Evolutionary conservation across 2,113 vertebrate genomes (phyloP).

Genomic region (Hirundichthys speculiger): DNA sequence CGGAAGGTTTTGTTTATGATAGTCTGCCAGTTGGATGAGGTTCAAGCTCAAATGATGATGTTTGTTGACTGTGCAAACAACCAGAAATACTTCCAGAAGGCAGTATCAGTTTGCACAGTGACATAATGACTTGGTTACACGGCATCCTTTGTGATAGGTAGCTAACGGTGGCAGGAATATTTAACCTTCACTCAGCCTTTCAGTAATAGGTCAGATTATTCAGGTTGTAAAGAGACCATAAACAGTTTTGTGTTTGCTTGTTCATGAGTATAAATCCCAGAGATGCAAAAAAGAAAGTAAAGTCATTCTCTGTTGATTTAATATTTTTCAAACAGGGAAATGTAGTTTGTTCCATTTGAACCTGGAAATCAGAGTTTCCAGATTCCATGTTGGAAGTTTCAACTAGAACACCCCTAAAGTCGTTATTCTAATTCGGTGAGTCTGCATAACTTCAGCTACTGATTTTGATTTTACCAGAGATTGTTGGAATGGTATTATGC

Average conservation of each 20-base stretch:
- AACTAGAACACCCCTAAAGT: too few relatives aligned
- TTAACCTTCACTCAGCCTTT: constrained; percentile 1
- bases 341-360: too few relatives aligned
- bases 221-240: constrained; percentile 17
- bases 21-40: constrained; percentile 26
- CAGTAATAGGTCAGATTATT: constrained; percentile 4
- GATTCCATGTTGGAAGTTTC: too few relatives aligned
- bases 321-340: too few relatives aligned
- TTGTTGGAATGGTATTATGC: too few relatives aligned
- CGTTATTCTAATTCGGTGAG: too few relatives aligned
- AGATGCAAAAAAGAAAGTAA: too few relatives aligned
- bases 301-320: too few relatives aligned
- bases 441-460: too few relatives aligned
- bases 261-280: too few relatives aligned
- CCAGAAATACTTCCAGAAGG: constrained; percentile 54
- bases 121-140: constrained; percentile 51
- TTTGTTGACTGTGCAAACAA: constrained; percentile 68
- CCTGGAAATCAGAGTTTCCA: too few relatives aligned
- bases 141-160: constrained; percentile 19
- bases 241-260: constrained; percentile 14
- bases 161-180: constrained; percentile 27
- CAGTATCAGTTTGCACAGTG: constrained; percentile 65
- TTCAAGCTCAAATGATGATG: constrained; percentile 30
- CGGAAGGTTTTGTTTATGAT: constrained; percentile 37
- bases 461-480: too few relatives aligned